Conservation (phyloP, 2,888 invertebrate genomes). For the Fabriciana adippe region DNA sequence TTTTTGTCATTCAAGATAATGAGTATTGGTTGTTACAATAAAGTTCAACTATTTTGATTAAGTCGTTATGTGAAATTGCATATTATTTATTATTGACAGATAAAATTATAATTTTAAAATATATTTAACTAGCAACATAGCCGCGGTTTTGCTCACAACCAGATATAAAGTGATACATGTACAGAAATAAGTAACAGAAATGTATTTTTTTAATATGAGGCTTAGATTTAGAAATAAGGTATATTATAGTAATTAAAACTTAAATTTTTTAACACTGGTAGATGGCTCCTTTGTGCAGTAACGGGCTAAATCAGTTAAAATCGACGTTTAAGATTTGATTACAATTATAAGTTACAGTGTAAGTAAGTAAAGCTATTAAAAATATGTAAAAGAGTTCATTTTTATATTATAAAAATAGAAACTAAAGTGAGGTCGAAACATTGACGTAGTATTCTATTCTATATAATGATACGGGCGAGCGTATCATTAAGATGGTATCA, state of each 20-base stretch:
- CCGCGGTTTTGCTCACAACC: no score
- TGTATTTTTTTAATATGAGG: no score
- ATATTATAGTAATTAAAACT: no score
- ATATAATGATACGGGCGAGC: conserved; percentile 59
- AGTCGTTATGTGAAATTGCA: conserved; percentile 13
- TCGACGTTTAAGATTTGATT: no score
- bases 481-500: conserved; percentile 74
- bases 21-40: conserved; percentile 37
- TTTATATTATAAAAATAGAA: conserved; percentile 25
- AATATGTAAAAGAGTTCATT: no score
- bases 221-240: no score
- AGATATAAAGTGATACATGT: no score
- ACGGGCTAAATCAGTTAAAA: no score
- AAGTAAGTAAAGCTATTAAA: neutral
- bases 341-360: neutral
- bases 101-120: neutral
- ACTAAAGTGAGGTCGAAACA: conserved; percentile 37
- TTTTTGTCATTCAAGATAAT: conserved; percentile 43
- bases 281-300: no score
- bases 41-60: conserved; percentile 31
- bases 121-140: neutral
- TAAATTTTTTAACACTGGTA: no score
- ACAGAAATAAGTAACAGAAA: no score
- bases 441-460: conserved; percentile 50
- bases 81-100: neutral